A percentile compares a stretch with the other conserved stretches of the same genome.
Evolutionary conservation across 2,888 invertebrate species (phyloP).

Genomic region (Cancer borealis): DNA sequence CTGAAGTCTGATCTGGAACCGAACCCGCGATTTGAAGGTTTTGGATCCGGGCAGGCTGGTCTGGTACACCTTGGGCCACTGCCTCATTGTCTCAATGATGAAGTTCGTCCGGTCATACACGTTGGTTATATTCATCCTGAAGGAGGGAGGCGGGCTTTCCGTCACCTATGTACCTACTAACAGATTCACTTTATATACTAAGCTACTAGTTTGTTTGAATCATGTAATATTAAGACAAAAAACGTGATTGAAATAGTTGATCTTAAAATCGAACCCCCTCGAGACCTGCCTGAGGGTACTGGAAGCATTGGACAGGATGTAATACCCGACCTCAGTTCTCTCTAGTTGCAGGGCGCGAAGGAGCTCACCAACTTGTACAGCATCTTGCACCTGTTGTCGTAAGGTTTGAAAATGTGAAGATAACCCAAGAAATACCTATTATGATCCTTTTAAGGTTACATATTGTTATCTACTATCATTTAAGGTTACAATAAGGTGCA

Average conservation of each 20-base stretch:
- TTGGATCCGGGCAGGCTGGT: background rate
- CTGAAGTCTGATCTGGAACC: slow-evolving; percentile 72
- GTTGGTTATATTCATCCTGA: slow-evolving; percentile 65
- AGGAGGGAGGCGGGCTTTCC: background rate
- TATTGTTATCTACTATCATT: background rate
- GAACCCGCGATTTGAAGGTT: slow-evolving; percentile 59
- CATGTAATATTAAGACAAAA: background rate
- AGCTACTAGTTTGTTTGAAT: background rate
- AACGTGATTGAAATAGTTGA: too few species aligned
- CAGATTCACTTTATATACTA: background rate
- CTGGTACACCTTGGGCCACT: slow-evolving; percentile 60
- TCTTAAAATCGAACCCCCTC: background rate
- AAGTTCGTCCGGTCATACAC: slow-evolving; percentile 65
- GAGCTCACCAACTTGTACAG: slow-evolving; percentile 63
- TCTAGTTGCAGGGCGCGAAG: slow-evolving; percentile 81
- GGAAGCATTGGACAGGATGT: slow-evolving; percentile 78
- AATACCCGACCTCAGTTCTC: slow-evolving; percentile 80
- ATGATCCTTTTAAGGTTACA: background rate
- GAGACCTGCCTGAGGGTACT: slow-evolving; percentile 58
- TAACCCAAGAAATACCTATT: background rate
- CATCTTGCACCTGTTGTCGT: slow-evolving; percentile 57
- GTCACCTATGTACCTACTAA: background rate
- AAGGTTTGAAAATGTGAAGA: background rate
- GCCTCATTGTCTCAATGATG: slow-evolving; percentile 51
- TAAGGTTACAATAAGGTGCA: background rate